These are phyloP conservation scores for Cyanoderma ruficeps DNA, from an alignment of 2,113 vertebrate species.

Conservation along the genomic window DNA sequence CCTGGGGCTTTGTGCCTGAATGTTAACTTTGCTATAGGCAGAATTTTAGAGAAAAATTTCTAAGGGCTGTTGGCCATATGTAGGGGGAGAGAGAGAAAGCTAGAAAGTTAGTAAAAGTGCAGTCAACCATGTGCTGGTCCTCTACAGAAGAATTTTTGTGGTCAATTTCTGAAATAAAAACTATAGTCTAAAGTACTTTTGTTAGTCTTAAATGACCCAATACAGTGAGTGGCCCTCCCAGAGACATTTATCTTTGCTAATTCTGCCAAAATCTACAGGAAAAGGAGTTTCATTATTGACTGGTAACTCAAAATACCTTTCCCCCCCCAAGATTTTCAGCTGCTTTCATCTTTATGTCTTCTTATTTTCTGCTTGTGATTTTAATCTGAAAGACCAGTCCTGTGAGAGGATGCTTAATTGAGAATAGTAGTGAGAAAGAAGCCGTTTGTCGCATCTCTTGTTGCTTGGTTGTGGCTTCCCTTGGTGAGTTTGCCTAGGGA, in stretches of 20 bases:
- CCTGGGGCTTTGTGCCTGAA: background rate
- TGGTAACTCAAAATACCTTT: background rate
- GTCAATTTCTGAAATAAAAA: constrained; percentile 3
- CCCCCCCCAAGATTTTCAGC: background rate
- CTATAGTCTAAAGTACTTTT: background rate
- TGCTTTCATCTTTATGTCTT: constrained; percentile 5
- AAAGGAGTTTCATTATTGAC: background rate
- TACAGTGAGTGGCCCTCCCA: background rate
- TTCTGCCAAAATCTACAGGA: background rate
- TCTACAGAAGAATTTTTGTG: background rate
- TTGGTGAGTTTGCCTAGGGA: background rate
- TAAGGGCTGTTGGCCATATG: background rate
- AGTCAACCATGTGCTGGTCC: background rate
- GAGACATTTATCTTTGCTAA: background rate
- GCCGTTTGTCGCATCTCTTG: background rate
- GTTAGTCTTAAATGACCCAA: background rate
- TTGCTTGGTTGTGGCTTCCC: background rate
- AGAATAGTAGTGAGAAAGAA: background rate
- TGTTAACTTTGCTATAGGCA: constrained; percentile 5
- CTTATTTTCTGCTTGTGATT: constrained; percentile 38
- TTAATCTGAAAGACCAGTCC: constrained; percentile 7
- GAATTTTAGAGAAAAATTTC: constrained; percentile 27
- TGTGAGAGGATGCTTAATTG: constrained; percentile 36
- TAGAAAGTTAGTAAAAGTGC: background rate
- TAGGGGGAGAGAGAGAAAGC: background rate